Evolutionary conservation across 1,140 invertebrate species (phyloP), one percentile per base, ranked within the genome.

Genomic region (Cephus cinctus): DNA sequence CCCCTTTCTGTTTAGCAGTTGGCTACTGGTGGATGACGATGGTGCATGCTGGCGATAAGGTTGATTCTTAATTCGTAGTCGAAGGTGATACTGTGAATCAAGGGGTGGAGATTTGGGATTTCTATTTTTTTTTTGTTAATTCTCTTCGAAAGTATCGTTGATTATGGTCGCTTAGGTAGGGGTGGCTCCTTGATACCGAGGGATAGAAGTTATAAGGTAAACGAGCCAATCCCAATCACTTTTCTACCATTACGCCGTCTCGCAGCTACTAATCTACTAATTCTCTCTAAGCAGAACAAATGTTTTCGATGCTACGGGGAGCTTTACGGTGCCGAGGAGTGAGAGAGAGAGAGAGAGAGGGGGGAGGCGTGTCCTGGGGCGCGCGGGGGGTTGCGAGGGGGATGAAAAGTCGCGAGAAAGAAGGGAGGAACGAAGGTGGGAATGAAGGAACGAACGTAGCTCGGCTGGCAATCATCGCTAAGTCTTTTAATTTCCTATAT

Each of bases 401-500:
- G 44, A 47, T 43, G 47, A 47, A 53, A 48, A 48, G 50, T 47
- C 34, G 51, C 49, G 52, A 48, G 51, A 20, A 25, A 21, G 21
- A 16, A 30, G 25, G 12, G 20, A 36, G 20, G 9, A 19, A 39
- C 11, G 34, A 41, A 42, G 38, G 46, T 50, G 53, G n/a, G 21
- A 16, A 30, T 16, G 12, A 22, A 36, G 20, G 9, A 19, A 39
- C 11, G 34, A 41, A 42, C 42, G 46, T 50, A n/a, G 53, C 54
- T 35, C 42, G 25, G 25, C 6, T 27, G 52, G 55, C 68, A 71
- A 73, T 73, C 68, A 72, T 74, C 69, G 65, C 57, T 60, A 61
- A 61, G 62, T 72, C 69, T 75, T 75, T 73, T 71, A 73, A 73
- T 73, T 71, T 70, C 71, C 68, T 73, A 73, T 73, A 72, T 71